Percentiles rank a stretch among this genome's conserved stretches.
Evolutionary conservation across 1,140 invertebrate species (phyloP).

Genomic region (Trichonephila clavata): DNA sequence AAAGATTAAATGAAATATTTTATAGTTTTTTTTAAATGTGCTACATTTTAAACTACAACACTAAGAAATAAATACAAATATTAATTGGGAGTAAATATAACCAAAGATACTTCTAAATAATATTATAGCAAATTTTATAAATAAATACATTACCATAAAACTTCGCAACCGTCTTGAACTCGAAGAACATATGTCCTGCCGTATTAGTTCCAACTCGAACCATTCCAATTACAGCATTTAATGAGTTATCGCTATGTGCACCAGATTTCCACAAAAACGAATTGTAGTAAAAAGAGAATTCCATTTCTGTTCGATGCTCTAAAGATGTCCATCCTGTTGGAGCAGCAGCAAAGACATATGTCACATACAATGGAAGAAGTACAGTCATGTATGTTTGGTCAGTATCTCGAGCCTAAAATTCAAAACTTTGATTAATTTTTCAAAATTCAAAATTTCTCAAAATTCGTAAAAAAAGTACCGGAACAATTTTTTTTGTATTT

Average conservation of each 20-base stretch:
- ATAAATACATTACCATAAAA: constrained; percentile 80
- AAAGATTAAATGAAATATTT: too few species aligned
- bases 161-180: constrained; percentile 82
- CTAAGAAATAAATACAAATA: too few species aligned
- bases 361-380: constrained; percentile 82
- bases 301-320: constrained; percentile 82
- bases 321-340: constrained; percentile 82
- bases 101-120: too few species aligned
- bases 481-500: too few species aligned
- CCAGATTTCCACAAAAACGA: constrained; percentile 81
- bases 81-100: too few species aligned
- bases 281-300: constrained; percentile 82
- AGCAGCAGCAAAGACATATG: constrained; percentile 81
- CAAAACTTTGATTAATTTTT: too few species aligned
- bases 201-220: constrained; percentile 81
- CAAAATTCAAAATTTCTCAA: too few species aligned
- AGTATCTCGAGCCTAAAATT: constrained; percentile 79
- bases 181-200: constrained; percentile 81
- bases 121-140: too few species aligned
- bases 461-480: too few species aligned
- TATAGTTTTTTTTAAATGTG: too few species aligned
- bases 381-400: constrained; percentile 82
- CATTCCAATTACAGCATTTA: constrained; percentile 81
- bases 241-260: constrained; percentile 80
- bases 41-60: too few species aligned